Evolutionary conservation across 2,888 invertebrate species (phyloP).

Genomic region (Leptopilina drosophilae): DNA sequence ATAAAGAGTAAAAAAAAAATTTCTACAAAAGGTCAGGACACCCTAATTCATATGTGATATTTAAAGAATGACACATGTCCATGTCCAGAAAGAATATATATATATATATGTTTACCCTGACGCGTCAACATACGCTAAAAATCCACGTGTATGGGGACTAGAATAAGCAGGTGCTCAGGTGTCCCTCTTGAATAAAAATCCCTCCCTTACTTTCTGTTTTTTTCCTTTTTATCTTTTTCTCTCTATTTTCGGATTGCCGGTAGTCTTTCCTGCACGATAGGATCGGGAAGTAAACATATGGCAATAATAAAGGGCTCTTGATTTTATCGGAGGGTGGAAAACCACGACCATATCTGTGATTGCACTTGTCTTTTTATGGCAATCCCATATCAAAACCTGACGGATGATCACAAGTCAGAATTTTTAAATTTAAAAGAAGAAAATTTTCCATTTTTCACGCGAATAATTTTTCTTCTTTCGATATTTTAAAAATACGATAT

Average conservation of each 20-base stretch:
- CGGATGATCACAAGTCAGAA: conserved; percentile 6
- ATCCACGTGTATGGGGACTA: conserved; percentile 56
- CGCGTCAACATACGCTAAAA: conserved; percentile 58
- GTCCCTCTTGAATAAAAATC: conserved; percentile 8
- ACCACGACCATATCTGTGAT: conserved; percentile 66
- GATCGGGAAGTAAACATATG: conserved; percentile 75
- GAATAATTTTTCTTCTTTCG: too few species aligned
- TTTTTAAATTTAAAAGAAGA: not conserved
- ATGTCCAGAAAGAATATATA: conserved; percentile 42
- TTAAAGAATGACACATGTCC: conserved; percentile 71
- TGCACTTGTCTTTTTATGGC: conserved; percentile 59
- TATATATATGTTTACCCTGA: conserved; percentile 59
- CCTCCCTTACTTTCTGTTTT: not conserved
- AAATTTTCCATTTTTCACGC: too few species aligned
- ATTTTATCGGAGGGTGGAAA: conserved; percentile 71
- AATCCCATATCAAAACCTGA: conserved; percentile 3
- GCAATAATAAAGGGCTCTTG: conserved; percentile 75
- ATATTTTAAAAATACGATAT: too few species aligned
- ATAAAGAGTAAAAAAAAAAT: not conserved
- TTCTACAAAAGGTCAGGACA: not conserved
- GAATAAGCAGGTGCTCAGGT: conserved; percentile 59
- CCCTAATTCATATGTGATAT: conserved; percentile 55
- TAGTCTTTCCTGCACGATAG: conserved; percentile 64
- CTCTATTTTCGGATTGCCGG: conserved; percentile 15
- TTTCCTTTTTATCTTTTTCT: not conserved